Base-by-base conservation (phyloP, 2,888 invertebrate genomes). In the Emesis castigata region DNA sequence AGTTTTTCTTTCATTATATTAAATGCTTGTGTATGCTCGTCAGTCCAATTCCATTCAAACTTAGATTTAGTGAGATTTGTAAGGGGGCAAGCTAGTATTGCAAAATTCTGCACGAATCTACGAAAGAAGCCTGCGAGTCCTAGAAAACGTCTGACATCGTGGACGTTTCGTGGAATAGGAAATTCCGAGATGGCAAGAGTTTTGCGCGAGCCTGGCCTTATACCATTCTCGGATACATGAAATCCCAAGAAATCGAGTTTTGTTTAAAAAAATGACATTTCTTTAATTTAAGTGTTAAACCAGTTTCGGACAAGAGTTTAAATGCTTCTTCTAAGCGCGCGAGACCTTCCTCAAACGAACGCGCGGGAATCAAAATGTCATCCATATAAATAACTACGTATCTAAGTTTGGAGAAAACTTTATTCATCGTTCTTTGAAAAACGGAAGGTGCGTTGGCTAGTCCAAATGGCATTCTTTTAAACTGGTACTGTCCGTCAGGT, bases 71-170 rank as follows among this genome's bases (percentile, higher is more conserved):
- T 66, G 0, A 81, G 31, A 4, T 66, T 48, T 1, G 81, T 81
- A 14, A 81, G 14, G 0, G 78, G 81, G 1, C 66, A 53, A 3
- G 69, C 77, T 29, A 73, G 53, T 0, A 34, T 22, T 0, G 88
- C 81, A 74, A 83, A 89, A 61, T 81, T 71, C 69, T 34, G 26
- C 8, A 89, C 71, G 65, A 88, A 89, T 66, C 85, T 83, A 73
- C 44, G 14, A 34, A 80, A 82, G 20, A 74, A 84, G 11, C 81
- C 75, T 0, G 78, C 66, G 0, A 84, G 53, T 1, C 90, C 89
- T 1, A 90, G 20, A 80, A 91, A 91, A 61, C 88, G 88, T 18
- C 89, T 75, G 0, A 89, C 56, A 16, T 82, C 74, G 48, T 87
- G 83, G 0, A 84, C 70, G 64, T 87, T 83, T 53, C 7, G 61